Percentiles rank a stretch among this genome's conserved stretches.
Evolutionary conservation across 2,797 vertebrate genomes (phyloP).

Genomic region (Tiaroga cobitis): DNA sequence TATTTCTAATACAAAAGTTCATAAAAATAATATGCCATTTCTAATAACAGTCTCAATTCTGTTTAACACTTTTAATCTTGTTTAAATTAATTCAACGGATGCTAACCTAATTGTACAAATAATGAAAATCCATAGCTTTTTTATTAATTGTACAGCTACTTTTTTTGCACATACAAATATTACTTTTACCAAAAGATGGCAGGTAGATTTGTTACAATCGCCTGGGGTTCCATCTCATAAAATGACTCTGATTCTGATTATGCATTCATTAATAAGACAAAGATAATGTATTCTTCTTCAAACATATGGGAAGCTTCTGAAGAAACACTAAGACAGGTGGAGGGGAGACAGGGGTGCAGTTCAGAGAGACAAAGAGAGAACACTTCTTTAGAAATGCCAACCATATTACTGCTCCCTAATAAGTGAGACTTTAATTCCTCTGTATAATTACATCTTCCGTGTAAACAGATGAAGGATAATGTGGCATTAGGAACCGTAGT

Average conservation of each 20-base stretch:
- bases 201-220: not conserved
- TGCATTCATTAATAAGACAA: slow-evolving; percentile 8
- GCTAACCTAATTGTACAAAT: not conserved
- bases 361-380: slow-evolving; percentile 47
- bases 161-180: not conserved
- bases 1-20: not conserved
- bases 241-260: not conserved
- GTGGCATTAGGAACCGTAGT: slow-evolving; percentile 45
- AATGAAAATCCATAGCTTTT: not conserved
- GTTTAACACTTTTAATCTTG: not conserved
- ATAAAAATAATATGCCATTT: not conserved
- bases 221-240: not conserved
- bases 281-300: slow-evolving; percentile 30
- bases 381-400: slow-evolving; percentile 56
- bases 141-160: not conserved
- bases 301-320: slow-evolving; percentile 23
- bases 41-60: not conserved
- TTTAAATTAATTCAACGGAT: not conserved
- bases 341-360: not conserved
- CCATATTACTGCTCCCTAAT: slow-evolving; percentile 56
- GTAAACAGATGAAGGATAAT: slow-evolving; percentile 58
- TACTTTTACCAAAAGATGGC: not conserved
- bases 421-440: slow-evolving; percentile 55
- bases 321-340: slow-evolving; percentile 21
- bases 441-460: slow-evolving; percentile 52